phyloP scores from a whole-genome alignment of 2,113 vertebrate genomes.

The Chaetops frenatus region DNA sequence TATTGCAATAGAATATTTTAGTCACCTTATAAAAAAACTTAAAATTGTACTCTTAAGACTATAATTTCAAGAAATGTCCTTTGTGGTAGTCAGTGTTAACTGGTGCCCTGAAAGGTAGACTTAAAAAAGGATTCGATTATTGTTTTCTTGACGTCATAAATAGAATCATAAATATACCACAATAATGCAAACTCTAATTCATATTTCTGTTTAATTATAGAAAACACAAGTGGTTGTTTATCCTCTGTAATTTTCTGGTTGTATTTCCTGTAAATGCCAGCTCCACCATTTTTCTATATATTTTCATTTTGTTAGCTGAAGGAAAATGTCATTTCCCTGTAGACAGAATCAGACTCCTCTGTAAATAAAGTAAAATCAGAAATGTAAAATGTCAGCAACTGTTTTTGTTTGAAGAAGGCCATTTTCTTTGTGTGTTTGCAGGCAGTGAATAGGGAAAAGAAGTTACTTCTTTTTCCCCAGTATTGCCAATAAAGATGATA shows the following conservation, averaged over 20 bases:
- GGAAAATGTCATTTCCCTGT: constrained; percentile 22
- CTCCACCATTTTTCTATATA: neutral
- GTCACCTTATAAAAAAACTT: neutral
- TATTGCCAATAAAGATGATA: neutral
- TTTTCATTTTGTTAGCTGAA: neutral
- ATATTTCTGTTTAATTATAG: neutral
- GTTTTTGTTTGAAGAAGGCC: neutral
- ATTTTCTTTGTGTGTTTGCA: neutral
- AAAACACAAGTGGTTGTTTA: constrained; percentile 17
- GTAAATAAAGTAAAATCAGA: constrained; percentile 30
- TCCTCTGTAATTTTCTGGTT: constrained; percentile 15
- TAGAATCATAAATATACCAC: neutral
- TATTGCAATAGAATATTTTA: neutral
- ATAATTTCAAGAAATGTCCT: neutral
- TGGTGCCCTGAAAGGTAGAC: neutral
- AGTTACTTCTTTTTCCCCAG: neutral
- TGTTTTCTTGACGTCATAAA: neutral
- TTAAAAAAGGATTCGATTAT: neutral
- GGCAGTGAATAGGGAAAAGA: neutral
- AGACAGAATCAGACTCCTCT: neutral
- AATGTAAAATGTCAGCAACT: constrained; percentile 54
- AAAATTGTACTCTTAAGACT: neutral
- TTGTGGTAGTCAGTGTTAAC: neutral
- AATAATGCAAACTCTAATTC: neutral
- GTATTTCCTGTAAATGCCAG: constrained; percentile 1